Conservation (phyloP, 2,888 invertebrate genomes). For the Ypsolopha sequella region DNA sequence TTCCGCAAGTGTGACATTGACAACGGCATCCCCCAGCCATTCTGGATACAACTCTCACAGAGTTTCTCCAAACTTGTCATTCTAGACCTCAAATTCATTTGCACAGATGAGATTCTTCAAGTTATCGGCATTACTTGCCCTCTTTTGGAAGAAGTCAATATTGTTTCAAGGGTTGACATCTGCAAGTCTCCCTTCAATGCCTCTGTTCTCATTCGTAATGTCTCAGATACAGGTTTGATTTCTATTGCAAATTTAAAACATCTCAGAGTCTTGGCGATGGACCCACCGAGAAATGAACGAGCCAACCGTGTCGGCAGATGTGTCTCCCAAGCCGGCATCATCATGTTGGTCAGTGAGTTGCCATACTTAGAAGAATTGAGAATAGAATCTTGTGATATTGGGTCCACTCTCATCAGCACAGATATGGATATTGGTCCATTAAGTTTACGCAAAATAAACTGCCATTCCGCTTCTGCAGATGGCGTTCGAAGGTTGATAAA, state of each 20-base stretch:
- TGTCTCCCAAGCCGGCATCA: constrained; percentile 56
- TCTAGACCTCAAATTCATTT: constrained; percentile 61
- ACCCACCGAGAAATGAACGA: constrained; percentile 57
- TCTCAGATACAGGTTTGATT: constrained; percentile 53
- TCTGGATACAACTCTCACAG: constrained; percentile 50
- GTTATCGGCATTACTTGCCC: constrained; percentile 46
- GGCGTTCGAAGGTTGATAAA: constrained; percentile 50
- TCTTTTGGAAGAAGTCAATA: constrained; percentile 56
- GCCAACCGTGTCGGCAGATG: constrained; percentile 52
- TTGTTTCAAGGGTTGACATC: constrained; percentile 59
- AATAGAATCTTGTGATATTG: constrained; percentile 64
- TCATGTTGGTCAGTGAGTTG: constrained; percentile 45
- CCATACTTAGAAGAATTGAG: constrained; percentile 54
- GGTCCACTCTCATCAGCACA: constrained; percentile 52
- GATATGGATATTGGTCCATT: constrained; percentile 44
- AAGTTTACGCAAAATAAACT: constrained; percentile 53
- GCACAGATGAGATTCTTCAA: constrained; percentile 62
- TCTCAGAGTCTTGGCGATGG: constrained; percentile 51
- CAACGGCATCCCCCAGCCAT: constrained; percentile 48
- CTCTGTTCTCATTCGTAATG: constrained; percentile 55
- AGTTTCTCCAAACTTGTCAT: constrained; percentile 45
- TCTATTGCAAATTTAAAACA: constrained; percentile 47
- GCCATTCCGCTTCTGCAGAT: constrained; percentile 55
- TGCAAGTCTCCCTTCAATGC: constrained; percentile 61
- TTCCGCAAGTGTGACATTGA: constrained; percentile 61